phyloP scores from a whole-genome alignment of 2,888 invertebrate genomes.

The Caenorhabditis wallacei region DNA sequence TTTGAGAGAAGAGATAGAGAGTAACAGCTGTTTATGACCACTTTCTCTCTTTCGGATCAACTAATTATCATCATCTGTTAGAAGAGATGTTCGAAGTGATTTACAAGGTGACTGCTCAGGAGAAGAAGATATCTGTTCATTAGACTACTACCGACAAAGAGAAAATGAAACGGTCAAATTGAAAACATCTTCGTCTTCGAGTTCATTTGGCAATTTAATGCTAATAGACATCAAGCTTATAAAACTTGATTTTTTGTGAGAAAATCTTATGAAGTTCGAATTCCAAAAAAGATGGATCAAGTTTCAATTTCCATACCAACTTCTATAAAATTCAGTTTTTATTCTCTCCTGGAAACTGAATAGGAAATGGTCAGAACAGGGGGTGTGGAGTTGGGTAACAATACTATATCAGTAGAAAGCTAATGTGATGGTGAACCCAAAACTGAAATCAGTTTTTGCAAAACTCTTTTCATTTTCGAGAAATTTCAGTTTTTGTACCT shows the following conservation, averaged over 20 bases:
- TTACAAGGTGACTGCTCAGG: slow-evolving; percentile 11
- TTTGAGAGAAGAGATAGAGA: background rate
- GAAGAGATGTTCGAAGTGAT: background rate
- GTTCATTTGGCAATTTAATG: too few relatives aligned
- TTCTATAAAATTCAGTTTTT: background rate
- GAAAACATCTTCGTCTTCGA: too few relatives aligned
- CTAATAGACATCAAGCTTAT: too few relatives aligned
- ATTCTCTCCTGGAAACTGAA: too few relatives aligned
- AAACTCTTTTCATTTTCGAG: too few relatives aligned
- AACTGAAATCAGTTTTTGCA: too few relatives aligned
- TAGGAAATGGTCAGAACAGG: too few relatives aligned
- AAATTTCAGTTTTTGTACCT: too few relatives aligned
- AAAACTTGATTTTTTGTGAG: too few relatives aligned
- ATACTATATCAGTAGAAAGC: too few relatives aligned
- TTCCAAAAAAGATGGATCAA: slow-evolving; percentile 1
- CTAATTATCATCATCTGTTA: slow-evolving; percentile 39
- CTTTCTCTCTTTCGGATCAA: slow-evolving; percentile 5
- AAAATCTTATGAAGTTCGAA: background rate
- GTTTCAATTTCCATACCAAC: background rate
- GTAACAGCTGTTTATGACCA: slow-evolving; percentile 47
- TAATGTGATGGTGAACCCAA: too few relatives aligned
- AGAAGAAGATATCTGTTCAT: background rate
- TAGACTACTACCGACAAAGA: background rate
- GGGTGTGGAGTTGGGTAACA: too few relatives aligned
- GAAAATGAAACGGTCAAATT: background rate